Base-by-base conservation (phyloP, 2,797 vertebrate genomes). In the Poecilia gillii region DNA sequence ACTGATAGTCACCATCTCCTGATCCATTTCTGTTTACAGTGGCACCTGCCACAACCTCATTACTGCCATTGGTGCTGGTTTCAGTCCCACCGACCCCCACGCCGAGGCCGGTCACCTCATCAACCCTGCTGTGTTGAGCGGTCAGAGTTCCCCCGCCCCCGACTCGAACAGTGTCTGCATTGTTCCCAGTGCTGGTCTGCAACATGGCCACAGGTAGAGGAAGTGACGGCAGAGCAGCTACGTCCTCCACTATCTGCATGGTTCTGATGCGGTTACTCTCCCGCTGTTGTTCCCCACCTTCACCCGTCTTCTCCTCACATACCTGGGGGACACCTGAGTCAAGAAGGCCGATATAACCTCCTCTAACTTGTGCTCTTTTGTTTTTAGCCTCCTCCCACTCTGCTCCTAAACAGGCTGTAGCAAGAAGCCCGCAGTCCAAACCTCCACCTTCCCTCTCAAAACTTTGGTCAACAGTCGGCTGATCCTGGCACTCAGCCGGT, bases 221-320 rank as follows among this genome's bases (percentile, higher is more conserved):
- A 95, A 97, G 97, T 92, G 93, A 86, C 51, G 92, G 97, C 91
- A 97, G 91, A 86, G 97, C 93, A 88, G 97, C 96, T 86, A 95
- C 95, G 71, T 99, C 97, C 88, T 99, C 98, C 0, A 99, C 97
- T 91, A 99, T 99, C 97, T 99, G 98, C 98, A 99, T 99, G 87
- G 95, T 84, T 96, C 95, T 79, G 73, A 90, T 90, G 45, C 89
- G 74, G 79, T 90, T 94, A 76, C 93, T 96, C 74, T 97, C 96
- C 93, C 93, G 90, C 90, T 1, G 83, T 82, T 75, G 87, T 85
- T 88, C 86, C 88, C 96, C 96, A 68, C 96, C 96, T 94, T 98
- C 96, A 93, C 96, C 94, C 90, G 96, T 96, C 93, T 97, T 98
- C 95, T 97, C 89, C 87, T 97, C 97, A 89, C 98, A 98, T 98